Percentiles rank a stretch among this genome's conserved stretches.
Conservation (phyloP, 64 coral and sea anemone species). For the Montipora efflorescens region DNA sequence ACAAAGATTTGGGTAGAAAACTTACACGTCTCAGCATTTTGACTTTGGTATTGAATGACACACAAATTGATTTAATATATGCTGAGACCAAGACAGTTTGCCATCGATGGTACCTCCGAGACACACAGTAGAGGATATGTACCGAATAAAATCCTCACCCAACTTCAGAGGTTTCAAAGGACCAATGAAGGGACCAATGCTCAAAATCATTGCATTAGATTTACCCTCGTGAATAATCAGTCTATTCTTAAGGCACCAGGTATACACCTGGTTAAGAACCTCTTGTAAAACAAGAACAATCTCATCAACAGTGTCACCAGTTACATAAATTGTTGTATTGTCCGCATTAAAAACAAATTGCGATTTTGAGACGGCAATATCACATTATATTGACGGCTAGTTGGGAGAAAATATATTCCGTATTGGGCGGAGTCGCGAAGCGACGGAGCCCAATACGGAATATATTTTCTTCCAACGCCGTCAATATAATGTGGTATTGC, state of each 20-base stretch:
- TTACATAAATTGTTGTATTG: constrained; percentile 10
- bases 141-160: neutral
- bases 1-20: neutral
- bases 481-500: too few relatives aligned
- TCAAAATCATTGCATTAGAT: constrained; percentile 5
- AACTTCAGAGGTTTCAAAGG: too few relatives aligned
- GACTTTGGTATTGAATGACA: neutral
- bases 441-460: too few relatives aligned
- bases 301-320: constrained; percentile 8
- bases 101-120: constrained; percentile 22
- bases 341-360: neutral
- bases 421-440: too few relatives aligned
- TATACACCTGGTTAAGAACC: neutral
- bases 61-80: neutral
- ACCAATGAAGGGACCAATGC: neutral
- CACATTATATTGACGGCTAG: too few relatives aligned
- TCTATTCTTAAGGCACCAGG: constrained; percentile 16
- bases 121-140: neutral
- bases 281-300: neutral
- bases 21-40: constrained; percentile 3
- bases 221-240: constrained; percentile 32
- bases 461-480: too few relatives aligned
- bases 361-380: too few relatives aligned
- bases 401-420: too few relatives aligned
- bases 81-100: constrained; percentile 8